A percentile compares a stretch with the other conserved stretches of the same genome.
phyloP scores from a whole-genome alignment of 2,888 invertebrate genomes.

The Craniophora ligustri region DNA sequence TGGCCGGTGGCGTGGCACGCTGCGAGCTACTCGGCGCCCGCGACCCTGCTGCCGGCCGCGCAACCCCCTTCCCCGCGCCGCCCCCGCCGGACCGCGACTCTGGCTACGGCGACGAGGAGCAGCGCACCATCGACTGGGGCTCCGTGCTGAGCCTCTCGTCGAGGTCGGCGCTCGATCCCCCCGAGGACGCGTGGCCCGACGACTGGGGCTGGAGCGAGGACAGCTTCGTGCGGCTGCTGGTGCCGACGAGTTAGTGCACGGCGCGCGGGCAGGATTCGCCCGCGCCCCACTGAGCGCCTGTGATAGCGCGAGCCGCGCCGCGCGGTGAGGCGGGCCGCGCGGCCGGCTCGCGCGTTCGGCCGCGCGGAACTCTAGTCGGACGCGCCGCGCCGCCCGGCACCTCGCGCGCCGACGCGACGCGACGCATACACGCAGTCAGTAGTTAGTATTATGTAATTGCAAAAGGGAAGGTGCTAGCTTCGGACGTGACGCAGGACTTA shows the following conservation, averaged over 20 bases:
- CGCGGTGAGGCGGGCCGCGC: constrained; percentile 70
- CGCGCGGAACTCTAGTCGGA: constrained; percentile 58
- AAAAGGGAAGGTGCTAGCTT: constrained; percentile 89
- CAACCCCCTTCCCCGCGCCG: constrained; percentile 91
- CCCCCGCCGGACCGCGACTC: constrained; percentile 91
- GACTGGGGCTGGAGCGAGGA: constrained; percentile 90
- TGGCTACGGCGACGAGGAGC: constrained; percentile 93
- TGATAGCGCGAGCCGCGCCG: constrained; percentile 77
- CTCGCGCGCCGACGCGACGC: constrained; percentile 67
- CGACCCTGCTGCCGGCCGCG: constrained; percentile 88
- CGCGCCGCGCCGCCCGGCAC: constrained; percentile 65
- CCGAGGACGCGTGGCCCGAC: constrained; percentile 93
- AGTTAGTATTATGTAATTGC: constrained; percentile 87
- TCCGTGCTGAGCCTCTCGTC: constrained; percentile 95
- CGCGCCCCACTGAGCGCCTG: constrained; percentile 85
- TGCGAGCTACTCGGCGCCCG: constrained; percentile 88
- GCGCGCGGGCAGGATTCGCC: constrained; percentile 85
- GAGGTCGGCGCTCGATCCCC: constrained; percentile 94
- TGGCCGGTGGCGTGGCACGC: constrained; percentile 86
- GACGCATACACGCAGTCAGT: constrained; percentile 80
- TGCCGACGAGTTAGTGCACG: constrained; percentile 90
- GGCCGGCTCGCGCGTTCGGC: constrained; percentile 59
- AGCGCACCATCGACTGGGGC: constrained; percentile 96
- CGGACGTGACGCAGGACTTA: constrained; percentile 87
- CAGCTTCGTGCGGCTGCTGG: constrained; percentile 92